Percentiles rank a stretch among this genome's conserved stretches.
Evolutionary conservation across 1,140 invertebrate species (phyloP).

Genomic region (Drosophila biarmipes): DNA sequence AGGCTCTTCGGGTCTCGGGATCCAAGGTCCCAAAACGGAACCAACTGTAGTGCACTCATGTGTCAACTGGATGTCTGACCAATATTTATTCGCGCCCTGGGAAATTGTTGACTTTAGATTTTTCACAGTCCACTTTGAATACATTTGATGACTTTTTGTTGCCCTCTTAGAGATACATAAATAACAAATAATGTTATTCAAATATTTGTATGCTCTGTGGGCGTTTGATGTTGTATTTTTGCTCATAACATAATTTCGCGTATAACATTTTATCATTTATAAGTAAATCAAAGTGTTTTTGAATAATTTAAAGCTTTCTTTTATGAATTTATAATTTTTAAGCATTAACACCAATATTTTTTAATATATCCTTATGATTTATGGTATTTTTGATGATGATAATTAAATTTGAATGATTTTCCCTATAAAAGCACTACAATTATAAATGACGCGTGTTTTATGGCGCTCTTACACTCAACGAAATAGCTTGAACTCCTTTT

Average conservation of each 20-base stretch:
- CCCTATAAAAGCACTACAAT: background rate
- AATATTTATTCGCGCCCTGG: slow-evolving; percentile 59
- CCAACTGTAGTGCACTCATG: slow-evolving; percentile 31
- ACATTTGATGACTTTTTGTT: background rate
- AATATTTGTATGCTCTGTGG: too few relatives aligned
- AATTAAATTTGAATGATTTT: too few relatives aligned
- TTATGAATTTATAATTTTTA: background rate
- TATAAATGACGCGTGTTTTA: background rate
- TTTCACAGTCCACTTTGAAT: background rate
- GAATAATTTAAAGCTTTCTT: too few relatives aligned
- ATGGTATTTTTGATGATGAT: background rate
- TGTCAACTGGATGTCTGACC: slow-evolving; percentile 41
- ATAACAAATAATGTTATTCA: background rate
- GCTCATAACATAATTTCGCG: too few relatives aligned
- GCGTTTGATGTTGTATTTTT: too few relatives aligned
- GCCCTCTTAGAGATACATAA: too few relatives aligned
- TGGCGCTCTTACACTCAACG: slow-evolving; percentile 1
- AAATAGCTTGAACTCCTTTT: slow-evolving; percentile 7
- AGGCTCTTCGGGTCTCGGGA: background rate
- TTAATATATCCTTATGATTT: too few relatives aligned
- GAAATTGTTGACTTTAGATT: slow-evolving; percentile 7
- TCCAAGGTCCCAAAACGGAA: slow-evolving; percentile 14
- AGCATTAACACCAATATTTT: background rate
- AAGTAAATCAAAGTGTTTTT: too few relatives aligned
- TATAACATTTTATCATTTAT: too few relatives aligned